Evolutionary conservation across 2,888 invertebrate genomes (phyloP).

Genomic region (Xanthia icteritia): DNA sequence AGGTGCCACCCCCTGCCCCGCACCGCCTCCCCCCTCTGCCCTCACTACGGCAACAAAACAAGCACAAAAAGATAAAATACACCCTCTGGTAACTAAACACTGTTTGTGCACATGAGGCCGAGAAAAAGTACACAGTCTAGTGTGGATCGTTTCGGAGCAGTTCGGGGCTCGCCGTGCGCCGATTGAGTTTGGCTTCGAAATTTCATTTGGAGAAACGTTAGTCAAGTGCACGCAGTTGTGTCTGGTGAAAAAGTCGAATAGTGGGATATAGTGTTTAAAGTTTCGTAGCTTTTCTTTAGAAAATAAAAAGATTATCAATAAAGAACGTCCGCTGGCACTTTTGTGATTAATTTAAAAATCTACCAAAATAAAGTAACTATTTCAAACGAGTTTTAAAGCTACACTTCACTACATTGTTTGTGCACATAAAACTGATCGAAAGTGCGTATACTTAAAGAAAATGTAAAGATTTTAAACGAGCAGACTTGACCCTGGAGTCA

Average conservation of each 20-base stretch:
- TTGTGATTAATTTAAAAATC: no score
- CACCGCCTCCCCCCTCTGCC: constrained; percentile 52
- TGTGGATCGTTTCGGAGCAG: constrained; percentile 35
- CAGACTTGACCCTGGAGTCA: constrained; percentile 35
- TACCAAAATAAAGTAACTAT: background rate
- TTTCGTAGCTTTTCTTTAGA: background rate
- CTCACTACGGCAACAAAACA: constrained; percentile 74
- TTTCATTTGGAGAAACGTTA: constrained; percentile 49
- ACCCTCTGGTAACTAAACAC: constrained; percentile 77
- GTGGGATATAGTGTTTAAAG: background rate
- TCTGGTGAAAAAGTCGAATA: background rate
- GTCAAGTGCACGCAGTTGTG: constrained; percentile 6
- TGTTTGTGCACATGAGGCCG: constrained; percentile 79
- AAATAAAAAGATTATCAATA: background rate
- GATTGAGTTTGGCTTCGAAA: constrained; percentile 53
- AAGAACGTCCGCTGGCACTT: background rate
- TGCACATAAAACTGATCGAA: constrained; percentile 20
- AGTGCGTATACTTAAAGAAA: constrained; percentile 35
- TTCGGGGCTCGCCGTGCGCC: constrained; percentile 12
- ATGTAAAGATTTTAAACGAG: constrained; percentile 66
- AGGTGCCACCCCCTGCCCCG: constrained; percentile 77
- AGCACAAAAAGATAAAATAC: constrained; percentile 81
- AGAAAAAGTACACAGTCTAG: constrained; percentile 76
- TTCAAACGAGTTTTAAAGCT: background rate
- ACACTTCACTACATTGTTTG: background rate